phyloP scores from a whole-genome alignment of 2,113 vertebrate species.

The Ptilorrhoa leucosticta region DNA sequence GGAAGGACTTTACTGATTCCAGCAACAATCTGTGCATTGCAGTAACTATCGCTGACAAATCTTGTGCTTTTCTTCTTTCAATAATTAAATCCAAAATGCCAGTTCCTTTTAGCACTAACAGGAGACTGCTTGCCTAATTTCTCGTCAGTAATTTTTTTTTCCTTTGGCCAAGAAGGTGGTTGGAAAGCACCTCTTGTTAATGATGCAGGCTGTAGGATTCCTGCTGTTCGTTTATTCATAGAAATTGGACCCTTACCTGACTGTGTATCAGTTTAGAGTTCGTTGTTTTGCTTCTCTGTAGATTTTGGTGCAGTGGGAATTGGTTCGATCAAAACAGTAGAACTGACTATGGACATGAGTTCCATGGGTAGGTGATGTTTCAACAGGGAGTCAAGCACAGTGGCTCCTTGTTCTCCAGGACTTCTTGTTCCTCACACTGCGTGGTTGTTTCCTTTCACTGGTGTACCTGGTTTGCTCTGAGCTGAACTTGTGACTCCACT shows the following conservation, averaged over 20 bases:
- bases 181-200: not conserved
- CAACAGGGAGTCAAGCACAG: rapidly evolving
- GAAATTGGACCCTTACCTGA: not conserved
- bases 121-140: not conserved
- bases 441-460: not conserved
- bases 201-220: not conserved
- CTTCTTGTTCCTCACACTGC: not conserved
- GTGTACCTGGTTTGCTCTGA: not conserved
- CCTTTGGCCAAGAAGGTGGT: not conserved
- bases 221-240: not conserved
- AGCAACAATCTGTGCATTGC: not conserved
- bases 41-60: not conserved
- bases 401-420: not conserved
- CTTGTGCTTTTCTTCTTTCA: not conserved
- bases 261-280: not conserved
- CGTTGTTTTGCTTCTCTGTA: not conserved
- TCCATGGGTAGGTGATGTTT: not conserved
- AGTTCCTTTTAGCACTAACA: not conserved
- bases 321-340: not conserved
- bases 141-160: not conserved
- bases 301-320: not conserved
- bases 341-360: not conserved
- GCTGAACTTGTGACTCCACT: not conserved
- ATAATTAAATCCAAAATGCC: not conserved
- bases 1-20: not conserved